Evolutionary conservation across 2,888 invertebrate species (phyloP), one percentile per base, ranked within the genome.

Genomic region (Helobdella robusta): DNA sequence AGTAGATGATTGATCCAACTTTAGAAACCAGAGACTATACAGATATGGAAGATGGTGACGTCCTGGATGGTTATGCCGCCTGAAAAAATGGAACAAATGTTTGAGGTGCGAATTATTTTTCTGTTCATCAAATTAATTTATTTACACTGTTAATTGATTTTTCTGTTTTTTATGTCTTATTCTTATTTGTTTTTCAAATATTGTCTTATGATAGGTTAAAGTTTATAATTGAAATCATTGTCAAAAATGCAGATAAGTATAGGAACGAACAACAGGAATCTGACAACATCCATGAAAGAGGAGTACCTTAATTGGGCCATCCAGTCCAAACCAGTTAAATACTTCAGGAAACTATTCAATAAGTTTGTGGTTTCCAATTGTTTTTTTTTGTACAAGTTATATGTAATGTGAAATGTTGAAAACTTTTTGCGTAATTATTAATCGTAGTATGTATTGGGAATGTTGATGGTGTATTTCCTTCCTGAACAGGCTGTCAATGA

Each of bases 201-300:
- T n/a, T n/a, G n/a, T n/a, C n/a, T n/a, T n/a, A n/a, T n/a, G n/a
- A n/a, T n/a, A n/a, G n/a, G n/a, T n/a, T n/a, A n/a, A n/a, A n/a
- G n/a, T n/a, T n/a, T n/a, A n/a, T n/a, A n/a, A n/a, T n/a, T n/a
- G n/a, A n/a, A n/a, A n/a, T n/a, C n/a, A n/a, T n/a, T n/a, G n/a
- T n/a, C n/a, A n/a, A n/a, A n/a, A n/a, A n/a, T n/a, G 5, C 30
- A 62, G 62, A 50, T 25, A 28, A 46, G 62, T 50, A 25, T 62
- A 28, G 30, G 18, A 28, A 62, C 28, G 11, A 46, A 3, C 8
- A 50, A 46, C 18, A 23, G 62, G 32, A 35, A 34, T 11, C 28
- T 62, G 50, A 62, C 44, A 23, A 30, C 6, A n/a, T 20, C 34
- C 28, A 30, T 62, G 62, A 62, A 62, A 28, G 62, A 62, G n/a